These are phyloP conservation scores for Drosophila subsilvestris DNA, from an alignment of 2,888 invertebrate genomes.

Conservation along the genomic window DNA sequence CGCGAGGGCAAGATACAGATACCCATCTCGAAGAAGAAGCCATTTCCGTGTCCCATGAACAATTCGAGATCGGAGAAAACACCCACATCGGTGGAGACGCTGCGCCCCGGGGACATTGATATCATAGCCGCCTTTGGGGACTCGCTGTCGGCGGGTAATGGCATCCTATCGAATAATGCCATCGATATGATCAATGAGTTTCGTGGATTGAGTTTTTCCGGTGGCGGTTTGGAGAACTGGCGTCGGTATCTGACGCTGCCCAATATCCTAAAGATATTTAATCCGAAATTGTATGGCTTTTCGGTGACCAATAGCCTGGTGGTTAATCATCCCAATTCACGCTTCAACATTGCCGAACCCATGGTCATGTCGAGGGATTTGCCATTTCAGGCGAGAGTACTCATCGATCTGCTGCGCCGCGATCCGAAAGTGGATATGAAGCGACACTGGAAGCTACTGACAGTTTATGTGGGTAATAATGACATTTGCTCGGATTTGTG, in stretches of 20 bases:
- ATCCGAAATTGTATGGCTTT: conserved; percentile 87
- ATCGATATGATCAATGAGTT: conserved; percentile 85
- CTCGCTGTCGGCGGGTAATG: conserved; percentile 86
- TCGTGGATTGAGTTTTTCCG: conserved; percentile 85
- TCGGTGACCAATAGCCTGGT: conserved; percentile 72
- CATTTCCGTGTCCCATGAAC: conserved; percentile 83
- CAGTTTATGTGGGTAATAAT: conserved; percentile 86
- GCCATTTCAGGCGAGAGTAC: conserved; percentile 68
- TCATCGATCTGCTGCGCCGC: conserved; percentile 71
- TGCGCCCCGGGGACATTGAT: conserved; percentile 86
- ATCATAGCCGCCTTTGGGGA: conserved; percentile 87
- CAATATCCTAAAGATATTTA: conserved; percentile 87
- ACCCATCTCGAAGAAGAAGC: conserved; percentile 52
- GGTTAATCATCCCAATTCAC: conserved; percentile 66
- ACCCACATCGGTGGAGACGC: conserved; percentile 85
- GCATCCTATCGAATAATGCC: conserved; percentile 84
- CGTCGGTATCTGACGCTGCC: conserved; percentile 85
- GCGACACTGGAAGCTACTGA: conserved; percentile 87
- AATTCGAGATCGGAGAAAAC: conserved; percentile 75
- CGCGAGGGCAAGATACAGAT: conserved; percentile 78
- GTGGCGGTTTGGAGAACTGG: conserved; percentile 86
- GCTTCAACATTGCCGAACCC: conserved; percentile 81
- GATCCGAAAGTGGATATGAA: conserved; percentile 84
- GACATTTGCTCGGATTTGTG: conserved; percentile 87
- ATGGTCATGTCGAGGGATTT: conserved; percentile 80